A percentile compares a stretch with the other conserved stretches of the same genome.
Conservation (phyloP, 2,797 vertebrate species). For the Helarctos malayanus region DNA sequence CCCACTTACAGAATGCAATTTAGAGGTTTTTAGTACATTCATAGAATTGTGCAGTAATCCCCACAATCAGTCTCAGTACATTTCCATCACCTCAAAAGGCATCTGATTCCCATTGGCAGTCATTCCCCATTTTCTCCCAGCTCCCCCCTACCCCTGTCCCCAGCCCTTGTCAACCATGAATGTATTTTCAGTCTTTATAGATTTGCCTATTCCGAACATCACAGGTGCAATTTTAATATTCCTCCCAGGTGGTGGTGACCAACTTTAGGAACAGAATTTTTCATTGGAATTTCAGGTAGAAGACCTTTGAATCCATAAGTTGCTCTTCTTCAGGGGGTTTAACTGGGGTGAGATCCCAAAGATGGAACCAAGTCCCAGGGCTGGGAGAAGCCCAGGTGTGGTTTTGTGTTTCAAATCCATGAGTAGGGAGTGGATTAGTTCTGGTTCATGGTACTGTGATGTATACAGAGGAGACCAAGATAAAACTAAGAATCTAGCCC, state of each 20-base stretch:
- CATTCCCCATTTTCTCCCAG: background rate
- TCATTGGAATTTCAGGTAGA: conserved; percentile 39
- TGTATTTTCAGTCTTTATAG: background rate
- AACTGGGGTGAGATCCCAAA: background rate
- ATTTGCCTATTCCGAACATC: conserved; percentile 31
- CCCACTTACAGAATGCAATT: background rate
- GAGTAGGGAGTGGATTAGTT: background rate
- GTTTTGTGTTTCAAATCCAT: background rate
- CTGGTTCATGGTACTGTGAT: background rate
- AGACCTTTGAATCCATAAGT: background rate
- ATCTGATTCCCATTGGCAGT: background rate
- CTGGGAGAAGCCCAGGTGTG: background rate
- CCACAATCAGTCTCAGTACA: background rate
- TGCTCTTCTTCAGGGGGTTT: background rate
- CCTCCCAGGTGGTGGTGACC: background rate
- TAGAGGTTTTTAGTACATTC: background rate
- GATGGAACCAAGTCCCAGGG: background rate
- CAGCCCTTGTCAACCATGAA: background rate
- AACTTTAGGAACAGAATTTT: conserved; percentile 13
- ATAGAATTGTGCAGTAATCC: background rate
- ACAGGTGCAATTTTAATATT: conserved; percentile 5
- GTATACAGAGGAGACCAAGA: background rate
- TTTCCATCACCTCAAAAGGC: conserved; percentile 29
- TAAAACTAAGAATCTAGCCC: background rate
- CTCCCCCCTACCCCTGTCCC: background rate